Evolutionary conservation across 2,113 vertebrate genomes (phyloP).

Genomic region (Nycticorax nycticorax): DNA sequence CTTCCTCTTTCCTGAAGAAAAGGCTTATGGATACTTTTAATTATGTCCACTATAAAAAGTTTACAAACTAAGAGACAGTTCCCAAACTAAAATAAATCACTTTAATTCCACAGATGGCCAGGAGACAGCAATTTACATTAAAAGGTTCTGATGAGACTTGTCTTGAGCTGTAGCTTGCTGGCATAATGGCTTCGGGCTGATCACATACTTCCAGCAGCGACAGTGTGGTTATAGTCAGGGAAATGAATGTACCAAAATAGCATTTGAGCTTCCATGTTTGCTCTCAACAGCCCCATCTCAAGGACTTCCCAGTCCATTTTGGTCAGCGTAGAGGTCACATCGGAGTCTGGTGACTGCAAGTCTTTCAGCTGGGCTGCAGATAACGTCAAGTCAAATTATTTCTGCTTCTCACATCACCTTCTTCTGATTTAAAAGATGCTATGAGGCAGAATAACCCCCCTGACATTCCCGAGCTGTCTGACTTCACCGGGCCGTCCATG

Average conservation of each 20-base stretch:
- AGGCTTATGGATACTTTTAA: background rate
- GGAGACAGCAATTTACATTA: background rate
- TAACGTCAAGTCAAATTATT: background rate
- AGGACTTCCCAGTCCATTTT: background rate
- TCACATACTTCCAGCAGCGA: background rate
- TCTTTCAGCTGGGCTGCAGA: background rate
- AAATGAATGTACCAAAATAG: background rate
- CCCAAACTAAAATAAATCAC: background rate
- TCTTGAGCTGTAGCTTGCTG: background rate
- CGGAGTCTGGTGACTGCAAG: background rate
- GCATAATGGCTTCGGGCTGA: background rate
- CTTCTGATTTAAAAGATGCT: background rate
- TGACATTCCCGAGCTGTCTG: background rate
- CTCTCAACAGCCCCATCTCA: background rate
- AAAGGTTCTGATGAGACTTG: background rate
- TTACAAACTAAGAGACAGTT: background rate
- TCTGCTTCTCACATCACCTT: background rate
- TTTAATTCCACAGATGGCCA: background rate
- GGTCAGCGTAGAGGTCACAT: background rate
- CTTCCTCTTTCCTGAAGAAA: background rate
- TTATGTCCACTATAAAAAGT: background rate
- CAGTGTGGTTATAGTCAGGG: background rate
- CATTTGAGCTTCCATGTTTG: background rate
- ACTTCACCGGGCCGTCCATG: fast-evolving
- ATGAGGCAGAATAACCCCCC: background rate